Base-by-base conservation (phyloP, 2,888 invertebrate species). In the Xestia sexstrigata region DNA sequence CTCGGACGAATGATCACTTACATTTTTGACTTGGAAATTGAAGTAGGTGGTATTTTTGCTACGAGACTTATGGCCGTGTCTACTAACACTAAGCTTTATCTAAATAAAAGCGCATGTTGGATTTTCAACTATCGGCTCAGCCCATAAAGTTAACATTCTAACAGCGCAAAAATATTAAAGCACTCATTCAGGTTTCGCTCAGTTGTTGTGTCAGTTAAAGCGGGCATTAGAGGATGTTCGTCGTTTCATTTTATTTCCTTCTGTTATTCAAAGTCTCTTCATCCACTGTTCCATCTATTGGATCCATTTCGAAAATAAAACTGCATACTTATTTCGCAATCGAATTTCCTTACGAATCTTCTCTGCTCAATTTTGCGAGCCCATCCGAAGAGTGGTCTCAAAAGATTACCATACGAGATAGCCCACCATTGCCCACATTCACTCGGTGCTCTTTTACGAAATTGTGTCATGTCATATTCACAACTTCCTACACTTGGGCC, bases 401-500 rank as follows among this genome's bases (percentile, higher is more conserved):
- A 70, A 84, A 80, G 75, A 85, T 86, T 81, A 80, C 75, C 70
- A 76, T 79, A 79, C 26, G 66, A 74, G 77, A 78, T 87, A n/a
- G n/a, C n/a, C n/a, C n/a, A 78, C 70, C 78, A 76, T 62, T 79
- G 78, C 70, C 45, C 63, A 72, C 74, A 83, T 78, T 78, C 74
- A 80, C 74, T 75, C 39, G 77, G 79, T 79, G 81, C 87, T 86
- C 81, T 89, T 86, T 87, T 83, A 74, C 76, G 47, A 85, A 89
- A 88, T 89, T 87, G 86, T 89, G 78, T 87, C 89, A 89, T 89
- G 84, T 87, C 80, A 80, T 89, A 89, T 89, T 86, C 86, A 83
- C 77, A 76, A 83, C 83, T 74, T 79, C 60, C 78, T 78, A 79
- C 80, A 83, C 87, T 83, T 76, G 69, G 35, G 76, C 42, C 39